Percentiles rank a stretch among this genome's conserved stretches.
Evolutionary conservation across 2,888 invertebrate species (phyloP).

Genomic region (Aquatica leii): DNA sequence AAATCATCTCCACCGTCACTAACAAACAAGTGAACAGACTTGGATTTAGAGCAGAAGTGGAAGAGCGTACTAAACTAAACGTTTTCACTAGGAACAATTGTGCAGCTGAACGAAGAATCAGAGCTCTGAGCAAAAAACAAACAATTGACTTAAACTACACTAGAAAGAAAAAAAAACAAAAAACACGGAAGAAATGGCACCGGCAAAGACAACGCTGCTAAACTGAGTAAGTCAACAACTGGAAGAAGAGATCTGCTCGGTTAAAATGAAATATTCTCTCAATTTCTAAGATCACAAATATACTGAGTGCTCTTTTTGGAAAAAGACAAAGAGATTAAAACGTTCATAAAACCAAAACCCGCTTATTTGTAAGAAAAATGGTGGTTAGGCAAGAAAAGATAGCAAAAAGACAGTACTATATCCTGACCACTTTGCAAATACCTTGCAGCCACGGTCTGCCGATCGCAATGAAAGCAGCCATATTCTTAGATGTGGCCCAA

Average conservation of each 20-base stretch:
- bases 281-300: slow-evolving; percentile 13
- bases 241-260: background rate
- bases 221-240: slow-evolving; percentile 6
- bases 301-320: slow-evolving; percentile 12
- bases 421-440: no score
- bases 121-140: background rate
- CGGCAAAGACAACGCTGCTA: slow-evolving; percentile 8
- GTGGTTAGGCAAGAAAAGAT: slow-evolving; percentile 14
- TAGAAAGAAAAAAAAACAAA: slow-evolving; percentile 1
- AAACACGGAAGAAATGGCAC: slow-evolving; percentile 1
- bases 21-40: background rate
- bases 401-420: background rate
- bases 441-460: no score
- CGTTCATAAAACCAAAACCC: slow-evolving; percentile 9
- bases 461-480: background rate
- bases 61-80: no score
- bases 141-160: slow-evolving; percentile 2
- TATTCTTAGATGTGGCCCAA: slow-evolving; percentile 10
- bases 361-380: slow-evolving; percentile 3
- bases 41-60: background rate
- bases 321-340: slow-evolving; percentile 12
- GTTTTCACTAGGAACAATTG: no score
- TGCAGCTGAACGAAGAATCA: background rate
- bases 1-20: no score
- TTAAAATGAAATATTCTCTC: slow-evolving; percentile 10